Base-by-base conservation (phyloP, 2,113 vertebrate species). In the Phoenicopterus ruber region DNA sequence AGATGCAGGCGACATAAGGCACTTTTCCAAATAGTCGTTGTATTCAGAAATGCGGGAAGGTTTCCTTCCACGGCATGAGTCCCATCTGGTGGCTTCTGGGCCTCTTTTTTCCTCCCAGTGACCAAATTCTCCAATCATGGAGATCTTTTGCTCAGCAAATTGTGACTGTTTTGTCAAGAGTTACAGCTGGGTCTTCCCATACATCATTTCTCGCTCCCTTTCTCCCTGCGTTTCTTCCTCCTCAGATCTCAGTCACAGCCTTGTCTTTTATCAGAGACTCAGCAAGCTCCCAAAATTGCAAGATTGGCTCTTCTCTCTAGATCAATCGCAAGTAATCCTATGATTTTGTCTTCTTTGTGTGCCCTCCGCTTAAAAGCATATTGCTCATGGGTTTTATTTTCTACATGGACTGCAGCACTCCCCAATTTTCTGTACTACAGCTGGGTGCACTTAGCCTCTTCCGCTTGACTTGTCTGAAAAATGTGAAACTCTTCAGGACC, bases 361-460 rank as follows among this genome's bases (percentile, higher is more conserved):
- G 71, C 66, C 90, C 82, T 94, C 66, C 0, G 1, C 62, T 87
- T 78, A 94, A 96, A 96, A 94, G 87, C 59, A 31, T 34, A 57
- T 79, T 20, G 0, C 58, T 93, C 5, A 0, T 72, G 44, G 67
- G 49, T 74, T 82, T 93, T 76, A 96, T 96, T 80, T 93, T 74
- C 91, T 85, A n/a, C 66, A 47, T 25, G 66, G 82, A 47, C 82
- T 87, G 78, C 80, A 93, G 84, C 74, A 82, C 57, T 66, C 61
- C 91, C 49, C 62, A 93, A 6, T 96, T 94, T 91, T 90, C 93
- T 85, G 31, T 82, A 49, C 40, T 88, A 72, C 85, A 90, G 90
- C 58, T 93, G 93, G 92, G 58, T 82, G 82, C 92, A 61, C 94
- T 96, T 72, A 87, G 66, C 46, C 50, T 87, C 93, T 96, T 94